A percentile compares a stretch with the other conserved stretches of the same genome.
These are phyloP conservation scores for Okamejei kenojei DNA, from an alignment of 2,797 vertebrate species.

Conservation along the genomic window DNA sequence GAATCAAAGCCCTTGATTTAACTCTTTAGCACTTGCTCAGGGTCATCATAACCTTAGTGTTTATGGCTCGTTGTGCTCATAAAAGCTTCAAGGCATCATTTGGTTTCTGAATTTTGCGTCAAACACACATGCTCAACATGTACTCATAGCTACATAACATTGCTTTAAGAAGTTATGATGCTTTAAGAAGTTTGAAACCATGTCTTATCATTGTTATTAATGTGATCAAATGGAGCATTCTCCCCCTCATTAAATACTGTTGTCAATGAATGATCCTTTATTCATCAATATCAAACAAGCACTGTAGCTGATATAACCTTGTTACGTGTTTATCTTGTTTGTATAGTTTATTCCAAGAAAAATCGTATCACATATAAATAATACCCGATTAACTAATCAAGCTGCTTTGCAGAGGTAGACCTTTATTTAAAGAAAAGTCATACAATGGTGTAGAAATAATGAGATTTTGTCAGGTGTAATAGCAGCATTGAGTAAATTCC, in stretches of 20 bases:
- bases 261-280: not conserved
- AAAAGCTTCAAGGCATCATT: not conserved
- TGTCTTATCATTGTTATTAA: not conserved
- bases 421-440: not conserved
- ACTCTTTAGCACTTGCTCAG: not conserved
- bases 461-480: no score
- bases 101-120: not conserved
- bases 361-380: not conserved
- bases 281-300: not conserved
- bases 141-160: no score
- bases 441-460: not conserved
- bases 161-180: not conserved
- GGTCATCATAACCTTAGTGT: not conserved
- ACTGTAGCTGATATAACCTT: not conserved
- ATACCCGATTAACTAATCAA: not conserved
- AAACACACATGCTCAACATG: not conserved
- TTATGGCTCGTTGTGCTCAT: not conserved
- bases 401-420: not conserved
- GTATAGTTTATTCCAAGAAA: not conserved
- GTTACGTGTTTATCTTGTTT: not conserved
- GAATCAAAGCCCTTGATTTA: not conserved
- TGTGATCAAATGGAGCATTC: not conserved
- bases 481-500: no score
- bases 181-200: not conserved
- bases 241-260: not conserved